phyloP scores from a whole-genome alignment of 2,888 invertebrate genomes.

The Drosophila mimica region DNA sequence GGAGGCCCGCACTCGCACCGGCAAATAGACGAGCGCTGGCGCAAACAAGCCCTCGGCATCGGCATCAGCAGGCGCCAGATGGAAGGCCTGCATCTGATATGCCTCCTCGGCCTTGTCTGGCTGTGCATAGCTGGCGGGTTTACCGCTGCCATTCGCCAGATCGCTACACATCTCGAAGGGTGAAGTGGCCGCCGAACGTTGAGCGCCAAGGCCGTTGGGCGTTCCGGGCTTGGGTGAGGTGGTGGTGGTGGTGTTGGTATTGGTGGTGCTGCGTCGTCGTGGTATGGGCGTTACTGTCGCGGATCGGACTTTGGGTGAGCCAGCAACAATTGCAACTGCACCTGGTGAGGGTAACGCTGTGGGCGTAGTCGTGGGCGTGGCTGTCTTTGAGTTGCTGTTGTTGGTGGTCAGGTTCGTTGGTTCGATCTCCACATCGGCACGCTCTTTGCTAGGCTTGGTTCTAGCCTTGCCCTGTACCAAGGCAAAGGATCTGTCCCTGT shows the following conservation, averaged over 20 bases:
- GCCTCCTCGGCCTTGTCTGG: constrained; percentile 83
- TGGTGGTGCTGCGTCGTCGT: constrained; percentile 30
- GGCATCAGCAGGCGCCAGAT: constrained; percentile 86
- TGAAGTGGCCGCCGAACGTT: constrained; percentile 69
- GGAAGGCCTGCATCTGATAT: constrained; percentile 95
- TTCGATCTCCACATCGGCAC: constrained; percentile 50
- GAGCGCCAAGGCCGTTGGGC: constrained; percentile 66
- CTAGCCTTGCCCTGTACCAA: constrained; percentile 42
- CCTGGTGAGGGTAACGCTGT: constrained; percentile 45
- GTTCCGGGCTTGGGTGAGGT: constrained; percentile 53
- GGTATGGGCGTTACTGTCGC: constrained; percentile 35
- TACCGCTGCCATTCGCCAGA: constrained; percentile 82
- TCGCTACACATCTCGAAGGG: constrained; percentile 77
- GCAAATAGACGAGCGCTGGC: constrained; percentile 96
- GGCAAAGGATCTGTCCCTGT: constrained; percentile 35
- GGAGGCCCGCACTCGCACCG: constrained; percentile 94
- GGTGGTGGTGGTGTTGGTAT: constrained; percentile 20
- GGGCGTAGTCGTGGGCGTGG: constrained; percentile 36
- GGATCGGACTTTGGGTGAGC: constrained; percentile 52
- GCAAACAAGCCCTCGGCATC: constrained; percentile 88
- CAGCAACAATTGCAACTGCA: constrained; percentile 1
- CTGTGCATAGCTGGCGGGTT: constrained; percentile 88
- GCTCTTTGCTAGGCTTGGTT: constrained; percentile 41
- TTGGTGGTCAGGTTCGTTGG: constrained; percentile 82
- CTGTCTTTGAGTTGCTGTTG: constrained; percentile 80